Percentiles rank a stretch among this genome's conserved stretches.
phyloP scores from a whole-genome alignment of 2,797 vertebrate species.

The Myotis planiceps region DNA sequence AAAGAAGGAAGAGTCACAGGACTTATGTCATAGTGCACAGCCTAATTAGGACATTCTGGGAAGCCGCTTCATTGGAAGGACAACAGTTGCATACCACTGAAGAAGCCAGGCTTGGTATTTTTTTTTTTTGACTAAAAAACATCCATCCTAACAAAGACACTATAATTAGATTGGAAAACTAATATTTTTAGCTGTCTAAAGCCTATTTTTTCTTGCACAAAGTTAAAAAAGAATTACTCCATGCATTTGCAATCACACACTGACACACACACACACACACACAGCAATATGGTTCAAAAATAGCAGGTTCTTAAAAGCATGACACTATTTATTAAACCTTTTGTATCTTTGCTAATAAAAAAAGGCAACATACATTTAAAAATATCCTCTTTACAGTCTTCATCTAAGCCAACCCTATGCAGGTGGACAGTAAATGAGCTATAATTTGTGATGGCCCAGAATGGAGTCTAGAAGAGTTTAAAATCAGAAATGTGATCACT shows the following conservation, averaged over 20 bases:
- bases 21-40: background rate
- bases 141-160: background rate
- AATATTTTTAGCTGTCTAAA: background rate
- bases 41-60: background rate
- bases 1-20: background rate
- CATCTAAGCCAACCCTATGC: background rate
- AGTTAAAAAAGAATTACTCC: slow-evolving; percentile 11
- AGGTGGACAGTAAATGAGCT: background rate
- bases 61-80: background rate
- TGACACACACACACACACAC: background rate
- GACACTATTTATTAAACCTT: background rate
- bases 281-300: background rate
- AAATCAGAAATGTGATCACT: slow-evolving; percentile 1
- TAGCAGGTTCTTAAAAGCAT: background rate
- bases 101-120: background rate
- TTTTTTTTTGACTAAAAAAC: background rate
- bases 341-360: background rate
- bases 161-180: background rate
- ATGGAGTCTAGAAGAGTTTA: background rate
- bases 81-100: background rate
- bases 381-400: background rate
- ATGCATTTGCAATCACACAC: background rate
- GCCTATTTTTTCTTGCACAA: background rate
- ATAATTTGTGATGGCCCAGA: background rate
- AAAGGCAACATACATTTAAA: background rate